These are phyloP conservation scores for Gymnodraco acuticeps DNA, from an alignment of 2,797 vertebrate genomes.

Conservation along the genomic window DNA sequence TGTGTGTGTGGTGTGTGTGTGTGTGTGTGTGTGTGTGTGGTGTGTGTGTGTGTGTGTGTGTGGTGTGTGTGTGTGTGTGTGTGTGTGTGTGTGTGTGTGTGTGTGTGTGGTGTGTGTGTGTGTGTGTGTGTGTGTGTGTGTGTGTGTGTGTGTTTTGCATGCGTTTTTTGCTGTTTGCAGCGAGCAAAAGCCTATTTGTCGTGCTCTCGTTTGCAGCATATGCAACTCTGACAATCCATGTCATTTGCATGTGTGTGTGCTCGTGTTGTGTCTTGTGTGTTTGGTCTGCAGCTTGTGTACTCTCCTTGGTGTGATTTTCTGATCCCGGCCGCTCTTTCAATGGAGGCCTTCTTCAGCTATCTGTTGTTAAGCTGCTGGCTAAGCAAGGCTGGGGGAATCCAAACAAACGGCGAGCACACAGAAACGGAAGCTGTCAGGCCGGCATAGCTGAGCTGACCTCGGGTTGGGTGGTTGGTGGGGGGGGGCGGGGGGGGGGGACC, in stretches of 20 bases:
- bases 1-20: neutral
- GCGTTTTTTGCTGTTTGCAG: constrained; percentile 65
- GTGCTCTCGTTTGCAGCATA: constrained; percentile 68
- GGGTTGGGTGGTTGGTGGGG: constrained; percentile 45
- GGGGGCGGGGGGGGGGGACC: constrained; percentile 35
- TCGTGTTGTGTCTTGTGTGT: constrained; percentile 52
- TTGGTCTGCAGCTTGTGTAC: constrained; percentile 75
- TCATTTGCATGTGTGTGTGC: constrained; percentile 68
- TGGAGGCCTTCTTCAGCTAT: constrained; percentile 92
- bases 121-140: neutral
- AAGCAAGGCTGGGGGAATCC: constrained; percentile 91
- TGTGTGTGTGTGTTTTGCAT: constrained; percentile 24
- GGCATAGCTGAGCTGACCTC: constrained; percentile 92
- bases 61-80: constrained; percentile 6
- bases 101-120: no score
- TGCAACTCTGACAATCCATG: constrained; percentile 75
- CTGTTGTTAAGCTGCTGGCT: constrained; percentile 95
- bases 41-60: neutral
- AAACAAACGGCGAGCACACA: constrained; percentile 93
- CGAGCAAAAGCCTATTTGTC: constrained; percentile 60
- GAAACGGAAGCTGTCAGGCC: constrained; percentile 93
- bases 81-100: constrained; percentile 12
- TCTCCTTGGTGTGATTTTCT: constrained; percentile 86
- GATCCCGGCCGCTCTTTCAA: constrained; percentile 84
- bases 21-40: constrained; percentile 14